Base-by-base conservation (phyloP, 2,113 vertebrate species). In the Nymphicus hollandicus region DNA sequence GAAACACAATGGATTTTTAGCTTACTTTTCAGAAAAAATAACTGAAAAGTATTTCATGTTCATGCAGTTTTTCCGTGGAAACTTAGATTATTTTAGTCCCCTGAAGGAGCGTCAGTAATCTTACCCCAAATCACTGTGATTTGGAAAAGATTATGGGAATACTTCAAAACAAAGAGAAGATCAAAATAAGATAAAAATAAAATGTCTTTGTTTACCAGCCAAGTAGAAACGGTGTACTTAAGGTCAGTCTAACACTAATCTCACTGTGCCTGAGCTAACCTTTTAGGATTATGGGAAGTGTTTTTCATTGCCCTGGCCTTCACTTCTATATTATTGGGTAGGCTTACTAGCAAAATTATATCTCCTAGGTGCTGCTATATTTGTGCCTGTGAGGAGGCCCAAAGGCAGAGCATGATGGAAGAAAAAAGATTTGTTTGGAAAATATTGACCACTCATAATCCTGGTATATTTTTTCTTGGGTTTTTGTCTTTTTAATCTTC, bases 121-220 rank as follows among this genome's bases (percentile, higher is more conserved):
- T 80, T 52, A 69, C 20, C 13, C 15, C 53, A 89, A 69, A 94
- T 86, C 82, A 50, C 86, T 74, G 55, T 66, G 87, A 81, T 96
- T 93, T 78, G 55, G 76, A 88, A 94, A 93, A 89, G 71, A 91
- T 85, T 94, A 93, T 55, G 24, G 64, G 71, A 90, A 80, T 63
- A 70, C 35, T 70, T 95, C 63, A 86, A 95, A 96, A 77, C 68
- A 88, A 88, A 1, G 27, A 89, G 71, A 70, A 94, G 84, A 93
- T 82, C 69, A 85, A 93, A 90, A 76, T 58, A 77, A 87, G 73
- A 93, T 78, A 60, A 86, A 92, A 86, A 58, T 35, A 73, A 94
- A 88, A 88, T 50, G 68, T 81, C 47, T 94, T 78, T 17, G 7
- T 89, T 97, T 95, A 86, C 47, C 71, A 90, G 39, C n/a, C 58